phyloP scores from a whole-genome alignment of 2,888 invertebrate genomes.

The Pseudococcus jackbeardsleyi region DNA sequence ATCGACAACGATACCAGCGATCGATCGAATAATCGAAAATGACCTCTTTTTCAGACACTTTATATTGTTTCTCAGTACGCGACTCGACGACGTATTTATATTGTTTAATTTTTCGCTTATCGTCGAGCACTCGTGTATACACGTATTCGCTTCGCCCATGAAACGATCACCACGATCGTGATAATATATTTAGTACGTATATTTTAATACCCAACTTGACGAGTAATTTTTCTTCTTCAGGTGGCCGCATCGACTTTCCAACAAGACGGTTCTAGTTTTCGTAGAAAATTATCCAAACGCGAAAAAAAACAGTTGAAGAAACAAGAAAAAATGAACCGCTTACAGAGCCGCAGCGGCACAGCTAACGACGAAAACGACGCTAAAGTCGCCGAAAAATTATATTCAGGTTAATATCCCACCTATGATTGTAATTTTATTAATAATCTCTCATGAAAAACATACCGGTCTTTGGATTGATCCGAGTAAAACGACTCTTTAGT shows the following conservation, averaged over 20 bases:
- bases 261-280: conserved; percentile 86
- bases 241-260: conserved; percentile 78
- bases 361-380: conserved; percentile 80
- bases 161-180: not conserved
- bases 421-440: not conserved
- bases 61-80: not conserved
- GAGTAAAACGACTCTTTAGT: not conserved
- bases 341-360: conserved; percentile 77
- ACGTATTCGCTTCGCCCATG: not conserved
- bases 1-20: not conserved
- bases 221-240: conserved; percentile 70
- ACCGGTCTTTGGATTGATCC: not conserved
- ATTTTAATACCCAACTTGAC: not conserved
- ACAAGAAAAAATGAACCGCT: conserved; percentile 86
- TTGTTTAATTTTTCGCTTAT: conserved; percentile 18
- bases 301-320: conserved; percentile 98
- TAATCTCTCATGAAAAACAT: no score
- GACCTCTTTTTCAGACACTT: not conserved
- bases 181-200: not conserved
- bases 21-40: not conserved
- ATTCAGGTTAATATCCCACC: conserved; percentile 77
- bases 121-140: not conserved
- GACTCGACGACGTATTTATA: conserved; percentile 11
- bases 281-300: conserved; percentile 94
- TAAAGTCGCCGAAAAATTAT: conserved; percentile 89